Base-by-base conservation (phyloP, 2,113 vertebrate species). In the Platichthys flesus region DNA sequence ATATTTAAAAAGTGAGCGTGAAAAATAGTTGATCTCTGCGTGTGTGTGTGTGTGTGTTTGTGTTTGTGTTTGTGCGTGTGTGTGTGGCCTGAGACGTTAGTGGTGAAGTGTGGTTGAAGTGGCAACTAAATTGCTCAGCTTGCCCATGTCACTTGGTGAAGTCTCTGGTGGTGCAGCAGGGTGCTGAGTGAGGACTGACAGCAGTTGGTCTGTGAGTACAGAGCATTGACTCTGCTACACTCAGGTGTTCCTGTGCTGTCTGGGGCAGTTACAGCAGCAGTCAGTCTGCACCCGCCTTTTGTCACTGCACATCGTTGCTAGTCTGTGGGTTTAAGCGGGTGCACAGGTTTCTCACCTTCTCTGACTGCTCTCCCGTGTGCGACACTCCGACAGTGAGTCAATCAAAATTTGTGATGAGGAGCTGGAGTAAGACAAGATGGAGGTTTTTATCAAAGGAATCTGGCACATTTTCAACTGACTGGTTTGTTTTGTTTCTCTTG, bases 261-360 rank as follows among this genome's bases (percentile, higher is more conserved):
- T 31, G 0, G 63, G 52, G 20, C 77, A 57, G 58, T 93, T 90
- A 89, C 60, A 76, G 76, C 73, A 79, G 79, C 62, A 82, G 87
- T 85, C 89, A 81, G 24, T 90, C 79, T 79, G 65, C 21, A 60
- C 67, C 79, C 74, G 74, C 70, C 65, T 84, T 69, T 74, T 87
- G 89, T 91, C 90, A 85, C 69, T 73, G 54, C 71, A 67, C 72
- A 83, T 88, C 82, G 84, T 72, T 79, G 52, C 78, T 87, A 81
- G 89, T 84, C 85, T 73, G 58, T 21, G 51, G 31, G 79, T 31
- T 77, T 84, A 75, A 66, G 67, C 67, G 72, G 82, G 85, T 18
- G 47, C 42, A 15, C 42, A 10, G 42, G 45, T 16, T 47, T 16
- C 14, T 49, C 84, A 80, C 65, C 65, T 83, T 60, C 71, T 71